Conservation (phyloP, 2,113 vertebrate genomes). For the Sus scrofa region DNA sequence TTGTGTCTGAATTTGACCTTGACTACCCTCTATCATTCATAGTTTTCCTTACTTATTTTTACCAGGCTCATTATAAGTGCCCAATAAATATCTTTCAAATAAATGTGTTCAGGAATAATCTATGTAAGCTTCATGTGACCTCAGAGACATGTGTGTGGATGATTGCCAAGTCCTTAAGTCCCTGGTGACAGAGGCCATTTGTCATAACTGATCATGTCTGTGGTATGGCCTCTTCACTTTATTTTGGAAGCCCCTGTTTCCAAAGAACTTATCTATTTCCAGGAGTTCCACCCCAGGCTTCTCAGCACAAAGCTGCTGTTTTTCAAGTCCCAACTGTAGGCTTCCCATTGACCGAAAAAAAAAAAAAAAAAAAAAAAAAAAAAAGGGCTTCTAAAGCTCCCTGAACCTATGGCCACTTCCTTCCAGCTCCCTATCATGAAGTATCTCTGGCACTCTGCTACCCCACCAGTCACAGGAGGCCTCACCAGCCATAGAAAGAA, state of each 20-base stretch:
- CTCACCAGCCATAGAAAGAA: background rate
- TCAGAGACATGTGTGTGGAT: background rate
- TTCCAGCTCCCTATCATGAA: background rate
- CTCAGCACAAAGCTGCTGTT: background rate
- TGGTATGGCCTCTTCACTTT: background rate
- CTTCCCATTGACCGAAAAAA: background rate
- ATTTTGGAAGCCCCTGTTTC: background rate
- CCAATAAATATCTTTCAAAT: background rate
- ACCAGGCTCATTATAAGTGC: background rate
- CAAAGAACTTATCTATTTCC: background rate
- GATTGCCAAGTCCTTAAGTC: background rate
- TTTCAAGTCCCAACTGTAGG: background rate
- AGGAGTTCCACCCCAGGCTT: background rate
- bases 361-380: too few relatives aligned
- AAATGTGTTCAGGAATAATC: background rate
- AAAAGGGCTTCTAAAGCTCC: background rate
- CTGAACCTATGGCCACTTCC: background rate
- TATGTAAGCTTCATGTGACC: background rate
- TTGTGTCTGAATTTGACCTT: background rate
- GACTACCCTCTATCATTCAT: background rate
- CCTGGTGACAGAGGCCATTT: background rate
- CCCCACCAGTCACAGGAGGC: background rate
- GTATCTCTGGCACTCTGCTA: background rate
- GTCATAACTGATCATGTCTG: background rate
- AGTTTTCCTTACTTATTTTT: background rate